A percentile compares a stretch with the other conserved stretches of the same genome.
phyloP scores from a whole-genome alignment of 2,797 vertebrate species.

The Poecilia velifera region DNA sequence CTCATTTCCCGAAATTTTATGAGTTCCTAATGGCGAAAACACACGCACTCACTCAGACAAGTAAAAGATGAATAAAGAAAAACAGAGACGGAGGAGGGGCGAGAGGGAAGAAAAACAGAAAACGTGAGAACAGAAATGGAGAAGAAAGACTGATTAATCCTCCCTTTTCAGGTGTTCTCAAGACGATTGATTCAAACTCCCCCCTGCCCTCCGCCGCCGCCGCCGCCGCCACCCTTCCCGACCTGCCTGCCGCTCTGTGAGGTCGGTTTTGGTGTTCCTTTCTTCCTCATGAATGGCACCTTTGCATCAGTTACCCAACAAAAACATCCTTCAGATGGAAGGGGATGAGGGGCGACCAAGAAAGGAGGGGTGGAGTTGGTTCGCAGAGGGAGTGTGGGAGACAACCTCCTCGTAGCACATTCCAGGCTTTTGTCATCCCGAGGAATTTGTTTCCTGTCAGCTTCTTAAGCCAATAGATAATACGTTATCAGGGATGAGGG shows the following conservation, averaged over 20 bases:
- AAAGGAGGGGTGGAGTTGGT: constrained; percentile 25
- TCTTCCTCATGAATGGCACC: constrained; percentile 80
- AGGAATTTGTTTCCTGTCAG: constrained; percentile 80
- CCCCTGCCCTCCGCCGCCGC: not conserved
- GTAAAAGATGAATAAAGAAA: constrained; percentile 67
- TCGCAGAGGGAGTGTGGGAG: constrained; percentile 66
- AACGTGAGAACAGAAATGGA: constrained; percentile 75
- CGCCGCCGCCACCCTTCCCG: constrained; percentile 31
- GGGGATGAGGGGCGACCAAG: constrained; percentile 42
- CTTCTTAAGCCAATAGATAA: constrained; percentile 75
- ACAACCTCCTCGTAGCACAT: constrained; percentile 73
- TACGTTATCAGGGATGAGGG: constrained; percentile 71
- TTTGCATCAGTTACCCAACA: constrained; percentile 80
- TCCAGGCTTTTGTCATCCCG: constrained; percentile 79
- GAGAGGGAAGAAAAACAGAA: constrained; percentile 71
- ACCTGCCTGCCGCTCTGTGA: constrained; percentile 55
- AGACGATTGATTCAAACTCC: constrained; percentile 51
- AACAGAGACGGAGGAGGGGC: constrained; percentile 64
- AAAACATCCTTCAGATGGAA: constrained; percentile 75
- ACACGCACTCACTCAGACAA: constrained; percentile 29
- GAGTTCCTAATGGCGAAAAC: constrained; percentile 29
- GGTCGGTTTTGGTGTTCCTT: constrained; percentile 75
- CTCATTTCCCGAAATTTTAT: constrained; percentile 41
- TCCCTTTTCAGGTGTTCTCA: constrained; percentile 72
- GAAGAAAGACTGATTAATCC: constrained; percentile 80